Conservation (phyloP, 2,888 invertebrate species). For the Aromia moschata region DNA sequence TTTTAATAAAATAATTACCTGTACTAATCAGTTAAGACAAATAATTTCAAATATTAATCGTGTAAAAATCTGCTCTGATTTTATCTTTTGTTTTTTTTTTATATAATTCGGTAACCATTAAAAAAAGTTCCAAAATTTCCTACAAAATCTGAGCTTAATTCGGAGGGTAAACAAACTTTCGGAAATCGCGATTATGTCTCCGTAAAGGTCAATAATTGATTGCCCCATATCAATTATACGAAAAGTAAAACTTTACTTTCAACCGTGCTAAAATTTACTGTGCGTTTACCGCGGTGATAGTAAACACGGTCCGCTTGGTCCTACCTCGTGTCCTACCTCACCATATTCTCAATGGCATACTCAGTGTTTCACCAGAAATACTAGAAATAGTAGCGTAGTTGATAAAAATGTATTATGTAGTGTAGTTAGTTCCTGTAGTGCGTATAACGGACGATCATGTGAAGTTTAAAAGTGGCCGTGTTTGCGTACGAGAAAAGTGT, state of each 20-base stretch:
- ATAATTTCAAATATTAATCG: too few species aligned
- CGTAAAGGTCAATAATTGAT: conserved; percentile 16
- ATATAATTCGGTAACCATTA: too few species aligned
- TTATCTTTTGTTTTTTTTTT: too few species aligned
- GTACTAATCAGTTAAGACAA: too few species aligned
- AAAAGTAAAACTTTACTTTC: conserved; percentile 9
- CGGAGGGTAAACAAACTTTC: conserved; percentile 16
- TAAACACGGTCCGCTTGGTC: conserved; percentile 32
- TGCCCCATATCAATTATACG: conserved; percentile 12
- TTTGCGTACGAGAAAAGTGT: background rate
- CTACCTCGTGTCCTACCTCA: conserved; percentile 23
- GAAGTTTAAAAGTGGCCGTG: background rate
- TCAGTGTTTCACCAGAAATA: conserved; percentile 39
- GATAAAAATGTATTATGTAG: conserved; percentile 19
- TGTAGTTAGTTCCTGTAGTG: conserved; percentile 11
- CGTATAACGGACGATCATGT: conserved; percentile 1
- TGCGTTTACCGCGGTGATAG: conserved; percentile 41
- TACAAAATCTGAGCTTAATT: conserved; percentile 1
- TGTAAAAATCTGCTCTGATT: too few species aligned
- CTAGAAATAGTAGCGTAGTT: conserved; percentile 27
- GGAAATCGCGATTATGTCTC: background rate
- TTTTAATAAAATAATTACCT: too few species aligned
- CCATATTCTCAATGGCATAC: conserved; percentile 39
- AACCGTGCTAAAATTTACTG: conserved; percentile 33
- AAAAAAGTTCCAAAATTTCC: background rate